Evolutionary conservation across 2,113 vertebrate species (phyloP), one percentile per base, ranked within the genome.

Genomic region (Eleginops maclovinus): DNA sequence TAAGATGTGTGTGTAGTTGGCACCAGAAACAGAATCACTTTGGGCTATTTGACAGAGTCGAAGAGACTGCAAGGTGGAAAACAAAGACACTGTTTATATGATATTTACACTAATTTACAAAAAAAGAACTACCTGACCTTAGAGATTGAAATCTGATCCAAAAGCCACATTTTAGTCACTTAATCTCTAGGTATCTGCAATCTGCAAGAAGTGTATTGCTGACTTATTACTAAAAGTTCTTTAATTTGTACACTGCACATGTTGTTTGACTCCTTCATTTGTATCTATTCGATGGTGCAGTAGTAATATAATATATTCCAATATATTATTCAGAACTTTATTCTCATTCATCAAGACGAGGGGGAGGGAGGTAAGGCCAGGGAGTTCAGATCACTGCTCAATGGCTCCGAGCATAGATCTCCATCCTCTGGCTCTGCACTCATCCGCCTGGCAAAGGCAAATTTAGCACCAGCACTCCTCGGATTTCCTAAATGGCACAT

Each of bases 401-500:
- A 3, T 31, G 54, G 66, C 79, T 76, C 31, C 0, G 22, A 31
- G 62, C 66, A 82, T 76, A 85, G 59, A 68, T 83, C 63, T 83
- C 21, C 28, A 49, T 70, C 66, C 72, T 61, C 74, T 72, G 62
- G 55, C 83, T 79, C 41, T 16, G 47, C 72, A 41, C 72, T 58
- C 46, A 68, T 74, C 74, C 6, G 46, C 60, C 56, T 67, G 51
- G 64, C 55, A 56, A 62, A 66, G 56, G 54, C 61, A 69, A 53
- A 83, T 82, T 83, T 56, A 66, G 72, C 74, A 59, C 62, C 58
- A 15, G 65, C 28, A 46, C 26, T 67, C 13, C 54, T 69, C 60
- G 41, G 54, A 62, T 55, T 1, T 56, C 63, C 56, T 85, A 77
- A 91, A 89, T 82, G 77, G 61, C 68, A 74, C 77, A 78, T 82